phyloP scores from a whole-genome alignment of 1,140 invertebrate species.

The Zaprionus ornatus region DNA sequence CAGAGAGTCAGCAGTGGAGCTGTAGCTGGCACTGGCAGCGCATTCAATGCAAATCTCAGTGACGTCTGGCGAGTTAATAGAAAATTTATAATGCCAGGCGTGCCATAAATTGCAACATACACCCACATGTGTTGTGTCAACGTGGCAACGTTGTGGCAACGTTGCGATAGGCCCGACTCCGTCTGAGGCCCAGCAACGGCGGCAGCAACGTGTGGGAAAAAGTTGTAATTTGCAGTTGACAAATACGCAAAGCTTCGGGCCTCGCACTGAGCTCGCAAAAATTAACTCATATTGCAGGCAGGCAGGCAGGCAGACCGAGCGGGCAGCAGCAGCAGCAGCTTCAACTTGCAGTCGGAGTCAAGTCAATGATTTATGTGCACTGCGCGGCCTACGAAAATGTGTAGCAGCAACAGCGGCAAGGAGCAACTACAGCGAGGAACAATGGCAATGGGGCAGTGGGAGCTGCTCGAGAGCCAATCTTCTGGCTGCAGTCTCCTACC shows the following conservation, averaged over 20 bases:
- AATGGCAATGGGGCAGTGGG: constrained; percentile 52
- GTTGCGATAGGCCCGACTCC: constrained; percentile 27
- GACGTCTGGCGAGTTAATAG: constrained; percentile 71
- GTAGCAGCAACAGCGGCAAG: constrained; percentile 32
- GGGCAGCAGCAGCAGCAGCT: constrained; percentile 14
- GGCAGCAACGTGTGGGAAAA: constrained; percentile 68
- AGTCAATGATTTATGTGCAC: constrained; percentile 69
- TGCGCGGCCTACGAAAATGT: constrained; percentile 69
- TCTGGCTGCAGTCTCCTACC: constrained; percentile 30
- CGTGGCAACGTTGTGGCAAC: constrained; percentile 31
- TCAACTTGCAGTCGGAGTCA: constrained; percentile 29
- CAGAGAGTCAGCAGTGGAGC: not conserved
- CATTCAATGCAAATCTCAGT: constrained; percentile 77
- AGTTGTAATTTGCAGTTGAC: constrained; percentile 82
- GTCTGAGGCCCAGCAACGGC: not conserved
- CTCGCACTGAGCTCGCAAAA: constrained; percentile 50
- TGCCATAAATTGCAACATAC: constrained; percentile 74
- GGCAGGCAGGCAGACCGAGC: not conserved
- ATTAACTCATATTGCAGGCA: constrained; percentile 77
- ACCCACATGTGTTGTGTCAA: constrained; percentile 57
- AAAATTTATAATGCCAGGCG: constrained; percentile 76
- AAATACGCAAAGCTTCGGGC: constrained; percentile 68
- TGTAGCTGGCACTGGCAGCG: constrained; percentile 5
- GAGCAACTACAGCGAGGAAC: constrained; percentile 23
- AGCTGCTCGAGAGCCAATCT: constrained; percentile 38